phyloP scores from a whole-genome alignment of 2,888 invertebrate genomes.

The Orchesellides sinensis region DNA sequence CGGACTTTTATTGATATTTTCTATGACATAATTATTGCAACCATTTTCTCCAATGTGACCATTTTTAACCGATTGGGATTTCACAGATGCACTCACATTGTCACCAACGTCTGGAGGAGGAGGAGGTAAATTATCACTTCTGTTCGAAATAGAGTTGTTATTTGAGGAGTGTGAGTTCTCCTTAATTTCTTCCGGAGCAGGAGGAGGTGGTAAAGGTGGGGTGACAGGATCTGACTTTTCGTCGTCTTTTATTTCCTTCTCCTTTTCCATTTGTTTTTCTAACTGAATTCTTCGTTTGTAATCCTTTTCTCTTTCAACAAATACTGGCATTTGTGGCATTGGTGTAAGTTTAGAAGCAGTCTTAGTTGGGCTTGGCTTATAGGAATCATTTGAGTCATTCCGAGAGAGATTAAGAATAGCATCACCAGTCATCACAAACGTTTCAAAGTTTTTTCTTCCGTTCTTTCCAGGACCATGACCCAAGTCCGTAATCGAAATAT shows the following conservation, averaged over 20 bases:
- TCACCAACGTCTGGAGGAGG: slow-evolving; percentile 66
- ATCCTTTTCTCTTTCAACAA: slow-evolving; percentile 68
- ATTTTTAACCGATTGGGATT: slow-evolving; percentile 62
- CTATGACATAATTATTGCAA: slow-evolving; percentile 59
- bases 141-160: slow-evolving; percentile 65
- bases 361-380: slow-evolving; percentile 71
- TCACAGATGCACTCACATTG: slow-evolving; percentile 57
- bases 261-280: slow-evolving; percentile 65
- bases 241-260: slow-evolving; percentile 60
- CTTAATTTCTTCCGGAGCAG: slow-evolving; percentile 64
- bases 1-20: slow-evolving; percentile 60
- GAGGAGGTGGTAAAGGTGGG: slow-evolving; percentile 73
- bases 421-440: slow-evolving; percentile 99
- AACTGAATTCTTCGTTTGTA: slow-evolving; percentile 62
- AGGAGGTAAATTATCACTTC: slow-evolving; percentile 73
- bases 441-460: slow-evolving; percentile 82
- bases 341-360: slow-evolving; percentile 73
- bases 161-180: slow-evolving; percentile 63
- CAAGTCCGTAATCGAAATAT: slow-evolving; percentile 36
- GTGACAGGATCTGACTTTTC: slow-evolving; percentile 67
- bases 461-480: slow-evolving; percentile 64
- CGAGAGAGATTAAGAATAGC: slow-evolving; percentile 94
- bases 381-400: slow-evolving; percentile 72
- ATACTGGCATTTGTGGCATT: slow-evolving; percentile 70
- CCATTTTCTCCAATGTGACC: slow-evolving; percentile 63